Conservation (phyloP, 2,888 invertebrate species). For the Spatulosminthurus flaviceps region DNA sequence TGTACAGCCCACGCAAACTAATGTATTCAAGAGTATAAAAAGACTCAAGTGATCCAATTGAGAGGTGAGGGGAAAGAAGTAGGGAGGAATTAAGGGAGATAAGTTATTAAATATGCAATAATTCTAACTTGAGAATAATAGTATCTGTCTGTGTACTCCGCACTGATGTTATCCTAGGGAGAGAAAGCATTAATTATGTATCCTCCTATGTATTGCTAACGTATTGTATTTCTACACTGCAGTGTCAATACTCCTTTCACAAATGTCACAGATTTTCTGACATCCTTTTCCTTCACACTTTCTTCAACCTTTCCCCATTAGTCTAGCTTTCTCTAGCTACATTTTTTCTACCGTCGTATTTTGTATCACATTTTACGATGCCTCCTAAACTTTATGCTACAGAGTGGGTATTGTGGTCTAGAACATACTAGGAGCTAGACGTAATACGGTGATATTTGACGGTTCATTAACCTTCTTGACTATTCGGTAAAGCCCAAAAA, state of each 20-base stretch:
- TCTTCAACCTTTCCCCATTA: background rate
- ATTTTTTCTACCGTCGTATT: too few species aligned
- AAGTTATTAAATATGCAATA: background rate
- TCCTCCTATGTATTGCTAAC: background rate
- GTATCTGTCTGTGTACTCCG: too few species aligned
- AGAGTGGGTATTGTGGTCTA: too few species aligned
- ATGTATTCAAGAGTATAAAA: background rate
- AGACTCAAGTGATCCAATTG: background rate
- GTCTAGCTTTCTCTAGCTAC: too few species aligned
- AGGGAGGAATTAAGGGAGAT: background rate
- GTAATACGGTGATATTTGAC: too few species aligned
- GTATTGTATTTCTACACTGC: too few species aligned
- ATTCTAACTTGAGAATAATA: constrained; percentile 4
- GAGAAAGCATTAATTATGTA: constrained; percentile 8
- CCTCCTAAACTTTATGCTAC: too few species aligned
- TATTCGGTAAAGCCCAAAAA: too few species aligned
- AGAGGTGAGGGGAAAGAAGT: background rate
- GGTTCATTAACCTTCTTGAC: too few species aligned
- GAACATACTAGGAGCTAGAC: too few species aligned
- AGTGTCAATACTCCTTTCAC: background rate
- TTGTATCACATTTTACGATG: too few species aligned
- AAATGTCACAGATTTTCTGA: background rate
- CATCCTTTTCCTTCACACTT: background rate
- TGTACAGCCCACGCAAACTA: too few species aligned
- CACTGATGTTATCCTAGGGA: background rate